Base-by-base conservation (phyloP, 2,113 vertebrate species). In the Condylura cristata region DNA sequence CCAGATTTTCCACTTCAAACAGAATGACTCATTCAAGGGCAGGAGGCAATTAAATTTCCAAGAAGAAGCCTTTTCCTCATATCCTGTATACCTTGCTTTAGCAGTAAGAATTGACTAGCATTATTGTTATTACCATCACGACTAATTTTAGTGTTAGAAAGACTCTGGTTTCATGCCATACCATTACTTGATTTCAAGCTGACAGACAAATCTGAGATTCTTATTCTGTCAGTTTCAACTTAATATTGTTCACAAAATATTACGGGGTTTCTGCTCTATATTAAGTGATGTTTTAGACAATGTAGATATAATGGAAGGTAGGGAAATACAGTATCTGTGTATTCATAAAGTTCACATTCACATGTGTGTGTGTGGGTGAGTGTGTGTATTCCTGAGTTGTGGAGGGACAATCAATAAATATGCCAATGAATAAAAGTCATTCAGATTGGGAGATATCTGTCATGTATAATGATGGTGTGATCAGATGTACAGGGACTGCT, bases 1-100 rank as follows among this genome's bases (percentile, higher is more conserved):
- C 68, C 75, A 95, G 63, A 74, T 93, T 85, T 96, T 91, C 70
- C 44, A 76, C 56, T 89, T 34, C 46, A n/a, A 93, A 76, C 6
- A 78, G 68, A 82, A 70, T 95, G 95, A 94, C 34, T 93, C 91
- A 89, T 20, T 6, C 91, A 91, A 88, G 28, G 41, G 37, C 70
- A 96, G 39, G 95, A 89, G 94, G 63, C 30, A 83, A 66, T 70
- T 74, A 75, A 30, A 41, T 82, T 82, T 76, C 58, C 61, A 28
- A 70, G 68, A 91, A 34, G 37, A 63, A 89, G 10, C 7, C 28
- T 95, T 37, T 70, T 58, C n/a, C 63, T 53, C 82, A 94, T 37
- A 83, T 83, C 60, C 58, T 34, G 34, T 44, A 78, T 8, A 79
- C 7, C 17, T 51, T 44, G 46, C 1, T 18, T 66, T 28, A 90